These are phyloP conservation scores for Molanna angustata DNA, from an alignment of 2,888 invertebrate species.

Conservation along the genomic window DNA sequence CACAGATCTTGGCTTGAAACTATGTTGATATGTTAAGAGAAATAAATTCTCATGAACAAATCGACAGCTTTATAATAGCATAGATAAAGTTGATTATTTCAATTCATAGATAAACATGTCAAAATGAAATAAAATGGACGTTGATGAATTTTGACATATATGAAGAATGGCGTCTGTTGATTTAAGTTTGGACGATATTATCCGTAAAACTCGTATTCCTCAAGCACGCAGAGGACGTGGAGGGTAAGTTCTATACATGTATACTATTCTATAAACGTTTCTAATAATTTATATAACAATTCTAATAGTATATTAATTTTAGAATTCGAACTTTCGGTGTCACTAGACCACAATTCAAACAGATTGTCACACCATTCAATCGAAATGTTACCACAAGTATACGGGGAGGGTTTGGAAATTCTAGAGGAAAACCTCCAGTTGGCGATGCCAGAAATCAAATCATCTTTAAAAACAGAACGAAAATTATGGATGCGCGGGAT, in stretches of 20 bases:
- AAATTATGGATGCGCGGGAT: slow-evolving; percentile 77
- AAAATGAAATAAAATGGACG: too few species aligned
- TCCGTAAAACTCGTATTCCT: slow-evolving; percentile 42
- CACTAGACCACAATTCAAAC: slow-evolving; percentile 21
- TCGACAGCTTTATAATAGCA: too few species aligned
- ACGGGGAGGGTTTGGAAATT: slow-evolving; percentile 15
- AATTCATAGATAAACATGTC: too few species aligned
- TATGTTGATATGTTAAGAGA: too few species aligned
- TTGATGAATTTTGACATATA: too few species aligned
- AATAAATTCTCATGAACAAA: too few species aligned
- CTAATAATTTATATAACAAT: not conserved
- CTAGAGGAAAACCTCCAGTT: slow-evolving; percentile 32
- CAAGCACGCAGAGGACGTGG: slow-evolving; percentile 18
- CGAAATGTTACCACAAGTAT: slow-evolving; percentile 5
- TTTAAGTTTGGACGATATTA: slow-evolving; percentile 54
- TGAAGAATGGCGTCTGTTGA: slow-evolving; percentile 26
- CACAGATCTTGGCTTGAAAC: too few species aligned
- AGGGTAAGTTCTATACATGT: too few species aligned
- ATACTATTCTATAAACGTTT: not conserved
- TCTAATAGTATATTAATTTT: not conserved
- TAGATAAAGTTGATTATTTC: too few species aligned
- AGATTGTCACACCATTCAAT: slow-evolving; percentile 3
- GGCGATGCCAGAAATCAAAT: slow-evolving; percentile 76
- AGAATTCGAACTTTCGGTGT: slow-evolving; percentile 16
- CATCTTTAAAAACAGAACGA: slow-evolving; percentile 72